Evolutionary conservation across 1,140 invertebrate species (phyloP).

Genomic region (Drosophila tsacasi): DNA sequence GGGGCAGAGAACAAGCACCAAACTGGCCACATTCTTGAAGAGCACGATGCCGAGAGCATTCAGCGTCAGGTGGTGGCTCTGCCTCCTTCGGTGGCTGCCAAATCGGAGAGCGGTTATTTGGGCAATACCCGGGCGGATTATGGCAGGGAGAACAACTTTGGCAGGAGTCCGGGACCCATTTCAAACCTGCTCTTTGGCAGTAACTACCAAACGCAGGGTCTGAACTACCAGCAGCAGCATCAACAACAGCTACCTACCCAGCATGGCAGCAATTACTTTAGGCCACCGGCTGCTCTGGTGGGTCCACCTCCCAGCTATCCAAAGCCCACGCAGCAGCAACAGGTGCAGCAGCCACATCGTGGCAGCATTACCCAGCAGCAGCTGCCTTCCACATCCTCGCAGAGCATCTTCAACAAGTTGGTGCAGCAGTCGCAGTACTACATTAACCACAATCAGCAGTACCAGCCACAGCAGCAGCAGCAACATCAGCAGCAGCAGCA

Average conservation of each 20-base stretch:
- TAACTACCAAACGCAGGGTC: constrained; percentile 49
- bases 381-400: constrained; percentile 60
- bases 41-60: constrained; percentile 87
- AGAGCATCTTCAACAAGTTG: constrained; percentile 72
- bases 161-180: constrained; percentile 21
- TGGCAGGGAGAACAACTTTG: constrained; percentile 63
- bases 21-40: constrained; percentile 86
- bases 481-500: constrained; percentile 64
- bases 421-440: constrained; percentile 85
- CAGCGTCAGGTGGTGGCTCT: constrained; percentile 87
- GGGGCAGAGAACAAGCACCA: constrained; percentile 88
- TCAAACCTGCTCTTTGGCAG: constrained; percentile 56
- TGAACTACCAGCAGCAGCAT: constrained; percentile 37
- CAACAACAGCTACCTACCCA: constrained; percentile 58
- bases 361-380: constrained; percentile 68
- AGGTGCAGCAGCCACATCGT: constrained; percentile 30
- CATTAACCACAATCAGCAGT: constrained; percentile 85
- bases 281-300: constrained; percentile 77
- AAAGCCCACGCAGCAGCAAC: constrained; percentile 50
- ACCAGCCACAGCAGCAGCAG: constrained; percentile 62
- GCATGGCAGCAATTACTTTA: constrained; percentile 84
- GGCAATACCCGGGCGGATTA: constrained; percentile 67
- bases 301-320: constrained; percentile 38
- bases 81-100: constrained; percentile 66
- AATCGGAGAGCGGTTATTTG: constrained; percentile 22